A percentile compares a stretch with the other conserved stretches of the same genome.
Conservation (phyloP, 2,797 vertebrate species). For the Chelon labrosus region DNA sequence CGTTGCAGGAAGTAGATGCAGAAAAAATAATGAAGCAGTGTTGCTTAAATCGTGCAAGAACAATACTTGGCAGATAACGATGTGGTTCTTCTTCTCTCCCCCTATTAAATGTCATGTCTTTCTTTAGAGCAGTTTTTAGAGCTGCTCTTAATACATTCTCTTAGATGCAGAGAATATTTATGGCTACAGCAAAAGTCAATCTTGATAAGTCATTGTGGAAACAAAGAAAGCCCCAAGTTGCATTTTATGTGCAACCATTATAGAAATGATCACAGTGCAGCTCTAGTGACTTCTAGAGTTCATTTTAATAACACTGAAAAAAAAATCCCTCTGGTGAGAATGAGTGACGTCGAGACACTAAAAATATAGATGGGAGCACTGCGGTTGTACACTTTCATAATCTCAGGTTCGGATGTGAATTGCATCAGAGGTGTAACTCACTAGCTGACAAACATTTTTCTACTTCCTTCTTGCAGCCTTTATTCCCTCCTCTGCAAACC, state of each 20-base stretch:
- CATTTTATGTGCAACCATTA: too few relatives aligned
- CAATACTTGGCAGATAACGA: not conserved
- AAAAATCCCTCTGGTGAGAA: not conserved
- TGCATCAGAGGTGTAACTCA: too few relatives aligned
- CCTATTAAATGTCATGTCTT: not conserved
- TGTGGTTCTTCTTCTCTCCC: not conserved
- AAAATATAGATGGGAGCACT: not conserved
- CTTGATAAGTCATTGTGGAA: too few relatives aligned
- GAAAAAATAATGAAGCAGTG: not conserved
- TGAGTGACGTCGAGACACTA: not conserved
- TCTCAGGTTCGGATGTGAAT: too few relatives aligned
- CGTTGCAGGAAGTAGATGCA: too few relatives aligned
- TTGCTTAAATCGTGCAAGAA: not conserved
- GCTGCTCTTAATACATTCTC: not conserved
- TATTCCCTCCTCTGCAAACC: not conserved
- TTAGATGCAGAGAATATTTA: not conserved
- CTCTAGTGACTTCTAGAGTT: not conserved
- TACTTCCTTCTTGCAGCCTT: conserved; percentile 21
- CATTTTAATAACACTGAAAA: not conserved
- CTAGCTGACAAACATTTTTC: too few relatives aligned
- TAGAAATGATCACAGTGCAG: too few relatives aligned
- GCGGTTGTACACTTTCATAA: too few relatives aligned
- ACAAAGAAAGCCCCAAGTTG: too few relatives aligned
- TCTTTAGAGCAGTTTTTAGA: not conserved
- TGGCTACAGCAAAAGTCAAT: not conserved